Evolutionary conservation across 1,140 invertebrate genomes (phyloP).

Genomic region (Neuroterus valhalla): DNA sequence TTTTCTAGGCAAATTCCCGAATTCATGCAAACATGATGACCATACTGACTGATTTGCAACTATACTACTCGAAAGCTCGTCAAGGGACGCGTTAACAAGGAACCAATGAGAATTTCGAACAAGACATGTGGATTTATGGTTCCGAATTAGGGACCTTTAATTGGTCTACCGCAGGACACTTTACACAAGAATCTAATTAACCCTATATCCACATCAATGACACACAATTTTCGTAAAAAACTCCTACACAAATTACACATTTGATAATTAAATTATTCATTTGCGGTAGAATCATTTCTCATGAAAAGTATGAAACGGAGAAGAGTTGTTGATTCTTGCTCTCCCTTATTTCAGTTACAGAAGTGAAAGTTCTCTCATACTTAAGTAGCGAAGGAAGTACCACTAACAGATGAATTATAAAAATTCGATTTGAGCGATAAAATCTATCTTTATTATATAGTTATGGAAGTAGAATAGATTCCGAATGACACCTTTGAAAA

Average conservation of each 20-base stretch:
- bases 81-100: not conserved
- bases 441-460: not conserved
- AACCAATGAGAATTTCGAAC: not conserved
- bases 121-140: slow-evolving; percentile 38
- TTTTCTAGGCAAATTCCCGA: too few relatives aligned
- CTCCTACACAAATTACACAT: slow-evolving; percentile 40
- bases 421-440: slow-evolving; percentile 4
- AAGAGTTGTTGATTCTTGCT: not conserved
- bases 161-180: slow-evolving; percentile 38
- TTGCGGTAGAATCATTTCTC: slow-evolving; percentile 1
- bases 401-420: not conserved
- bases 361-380: not conserved
- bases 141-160: slow-evolving; percentile 45
- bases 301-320: not conserved
- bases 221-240: slow-evolving; percentile 43
- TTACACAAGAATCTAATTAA: slow-evolving; percentile 57
- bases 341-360: not conserved
- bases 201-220: slow-evolving; percentile 35
- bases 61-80: not conserved
- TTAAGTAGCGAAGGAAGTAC: not conserved
- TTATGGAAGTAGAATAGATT: too few relatives aligned
- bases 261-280: slow-evolving; percentile 10
- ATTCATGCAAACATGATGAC: not conserved
- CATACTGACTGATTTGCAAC: not conserved
- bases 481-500: too few relatives aligned